Evolutionary conservation across 2,888 invertebrate genomes (phyloP).

Genomic region (Auanema sp.): DNA sequence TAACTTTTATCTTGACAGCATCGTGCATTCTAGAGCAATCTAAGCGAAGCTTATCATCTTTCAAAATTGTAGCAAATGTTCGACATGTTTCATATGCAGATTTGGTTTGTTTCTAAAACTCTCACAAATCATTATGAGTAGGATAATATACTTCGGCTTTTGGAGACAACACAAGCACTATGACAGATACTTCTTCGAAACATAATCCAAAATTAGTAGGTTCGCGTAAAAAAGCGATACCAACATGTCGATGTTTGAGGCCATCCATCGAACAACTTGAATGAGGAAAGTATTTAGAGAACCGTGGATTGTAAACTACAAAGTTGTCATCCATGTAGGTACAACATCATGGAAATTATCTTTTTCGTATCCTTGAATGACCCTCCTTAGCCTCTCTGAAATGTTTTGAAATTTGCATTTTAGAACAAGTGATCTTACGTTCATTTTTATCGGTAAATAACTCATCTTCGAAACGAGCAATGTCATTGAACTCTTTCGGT

Average conservation of each 20-base stretch:
- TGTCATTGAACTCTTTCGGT: too few species aligned
- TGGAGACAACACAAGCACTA: background rate
- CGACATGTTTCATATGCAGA: constrained; percentile 67
- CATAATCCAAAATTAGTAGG: background rate
- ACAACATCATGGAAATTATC: background rate
- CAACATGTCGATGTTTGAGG: background rate
- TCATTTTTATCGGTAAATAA: too few species aligned
- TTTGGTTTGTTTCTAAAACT: constrained; percentile 67
- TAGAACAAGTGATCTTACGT: too few species aligned
- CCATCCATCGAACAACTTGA: background rate
- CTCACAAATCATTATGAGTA: background rate
- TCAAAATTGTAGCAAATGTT: constrained; percentile 67
- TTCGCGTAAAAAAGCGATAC: background rate
- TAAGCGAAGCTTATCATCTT: constrained; percentile 65
- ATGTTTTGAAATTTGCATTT: too few species aligned
- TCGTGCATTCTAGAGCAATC: constrained; percentile 60
- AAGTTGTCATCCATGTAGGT: background rate
- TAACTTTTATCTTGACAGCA: constrained; percentile 47
- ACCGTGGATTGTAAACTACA: background rate
- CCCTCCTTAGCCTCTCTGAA: background rate
- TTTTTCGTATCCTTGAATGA: background rate
- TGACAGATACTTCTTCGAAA: background rate
- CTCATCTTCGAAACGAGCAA: too few species aligned
- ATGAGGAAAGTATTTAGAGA: background rate
- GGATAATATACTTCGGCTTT: background rate